Conservation (phyloP, 2,797 vertebrate species). For the Delichon dasypus region DNA sequence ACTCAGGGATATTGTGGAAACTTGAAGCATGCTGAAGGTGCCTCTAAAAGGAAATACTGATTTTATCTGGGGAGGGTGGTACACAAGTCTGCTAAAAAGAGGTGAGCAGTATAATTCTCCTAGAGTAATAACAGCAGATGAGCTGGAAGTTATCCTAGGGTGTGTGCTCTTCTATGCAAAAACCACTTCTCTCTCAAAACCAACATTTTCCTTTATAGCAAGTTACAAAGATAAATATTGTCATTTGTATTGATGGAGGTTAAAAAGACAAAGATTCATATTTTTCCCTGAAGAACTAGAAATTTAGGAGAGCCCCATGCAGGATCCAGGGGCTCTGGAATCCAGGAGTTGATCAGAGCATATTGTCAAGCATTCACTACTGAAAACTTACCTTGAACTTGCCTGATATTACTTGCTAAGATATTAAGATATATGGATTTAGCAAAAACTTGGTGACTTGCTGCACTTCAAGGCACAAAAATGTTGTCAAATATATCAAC, state of each 20-base stretch:
- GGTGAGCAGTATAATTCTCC: not conserved
- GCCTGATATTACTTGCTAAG: not conserved
- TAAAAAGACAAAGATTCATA: not conserved
- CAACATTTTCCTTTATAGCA: not conserved
- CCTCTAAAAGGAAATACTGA: conserved; percentile 55
- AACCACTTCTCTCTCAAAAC: not conserved
- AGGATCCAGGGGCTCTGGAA: not conserved
- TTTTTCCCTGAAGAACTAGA: not conserved
- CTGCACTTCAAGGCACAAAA: not conserved
- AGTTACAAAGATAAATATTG: not conserved
- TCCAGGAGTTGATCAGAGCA: not conserved
- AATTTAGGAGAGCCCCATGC: not conserved
- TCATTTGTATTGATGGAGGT: not conserved
- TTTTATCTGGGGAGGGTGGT: not conserved
- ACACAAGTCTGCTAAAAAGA: conserved; percentile 36
- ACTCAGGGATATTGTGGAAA: conserved; percentile 72
- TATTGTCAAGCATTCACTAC: not conserved
- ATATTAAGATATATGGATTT: not conserved
- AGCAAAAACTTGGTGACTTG: not conserved
- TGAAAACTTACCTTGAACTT: not conserved
- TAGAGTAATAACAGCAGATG: not conserved
- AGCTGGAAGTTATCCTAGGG: not conserved
- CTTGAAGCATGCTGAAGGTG: conserved; percentile 59
- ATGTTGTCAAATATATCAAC: not conserved
- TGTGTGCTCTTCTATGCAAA: not conserved